Evolutionary conservation across 2,797 vertebrate genomes (phyloP), one percentile per base, ranked within the genome.

Genomic region (Alca torda): DNA sequence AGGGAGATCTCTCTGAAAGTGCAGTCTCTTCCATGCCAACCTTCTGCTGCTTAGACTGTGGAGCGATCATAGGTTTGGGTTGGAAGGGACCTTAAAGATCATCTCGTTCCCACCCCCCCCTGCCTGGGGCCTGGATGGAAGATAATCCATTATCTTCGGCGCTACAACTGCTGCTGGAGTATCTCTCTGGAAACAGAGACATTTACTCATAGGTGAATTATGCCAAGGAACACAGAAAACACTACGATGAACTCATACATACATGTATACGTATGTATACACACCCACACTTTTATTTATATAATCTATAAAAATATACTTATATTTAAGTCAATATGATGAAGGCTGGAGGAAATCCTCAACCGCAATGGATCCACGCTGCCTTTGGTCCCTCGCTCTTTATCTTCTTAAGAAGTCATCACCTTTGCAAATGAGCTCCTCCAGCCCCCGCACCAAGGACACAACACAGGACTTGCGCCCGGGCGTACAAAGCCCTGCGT

Each of bases 201-300:
- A 57, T 50, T 37, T 59, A 50, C 72, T 75, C 53, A 8, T 1
- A 1, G 0, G 18, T 20, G 33, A 61, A 45, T 61, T 41, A 48
- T 0, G 39, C 33, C 64, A 75, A 35, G 61, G 57, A 88, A 35
- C 6, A 54, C 6, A 72, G 54, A 46, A 76, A 65, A 68, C 2
- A 6, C 14, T 8, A 8, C 23, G 50, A 84, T 75, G 50, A 74
- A 63, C 45, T 53, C 25, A 0, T 3, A 33, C 28, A 11, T 1
- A 13, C 0, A 1, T 0, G 10, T 23, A n/a, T 9, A 12, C 10
- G 5, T 5, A 53, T 1, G 1, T 28, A 25, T 1, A 77, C 15
- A 57, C 6, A 4, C 33, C 33, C 35, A 25, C 3, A 4, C 19
- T 28, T 64, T 60, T 25, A 39, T 9, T 83, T 31, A 6, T 7